Conservation (phyloP, 2,797 vertebrate species). For the Malacoctenus gilli region DNA sequence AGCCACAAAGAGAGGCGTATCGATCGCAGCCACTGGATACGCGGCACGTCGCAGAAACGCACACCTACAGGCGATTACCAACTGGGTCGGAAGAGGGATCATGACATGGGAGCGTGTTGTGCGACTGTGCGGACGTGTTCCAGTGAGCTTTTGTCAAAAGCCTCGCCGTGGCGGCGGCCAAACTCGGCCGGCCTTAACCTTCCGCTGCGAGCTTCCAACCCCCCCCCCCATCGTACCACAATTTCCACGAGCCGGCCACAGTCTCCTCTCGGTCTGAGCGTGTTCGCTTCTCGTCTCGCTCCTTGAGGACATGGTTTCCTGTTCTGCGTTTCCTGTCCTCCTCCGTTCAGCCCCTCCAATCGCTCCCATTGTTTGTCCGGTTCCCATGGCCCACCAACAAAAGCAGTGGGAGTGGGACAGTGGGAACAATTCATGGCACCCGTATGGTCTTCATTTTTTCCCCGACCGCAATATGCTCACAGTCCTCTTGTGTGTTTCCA, state of each 20-base stretch:
- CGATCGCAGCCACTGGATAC: conserved; percentile 49
- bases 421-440: conserved; percentile 68
- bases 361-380: conserved; percentile 68
- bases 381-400: conserved; percentile 74
- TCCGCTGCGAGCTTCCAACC: conserved; percentile 62
- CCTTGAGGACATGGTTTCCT: conserved; percentile 72
- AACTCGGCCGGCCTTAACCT: conserved; percentile 36
- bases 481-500: conserved; percentile 49
- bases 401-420: conserved; percentile 65
- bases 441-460: conserved; percentile 74
- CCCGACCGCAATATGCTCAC: conserved; percentile 59
- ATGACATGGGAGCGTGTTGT: not conserved
- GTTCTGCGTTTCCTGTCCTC: conserved; percentile 70
- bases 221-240: conserved; percentile 54
- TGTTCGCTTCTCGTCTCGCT: conserved; percentile 54
- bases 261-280: conserved; percentile 60
- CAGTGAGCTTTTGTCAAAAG: conserved; percentile 44
- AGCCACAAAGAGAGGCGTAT: conserved; percentile 53
- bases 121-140: conserved; percentile 9
- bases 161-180: conserved; percentile 31
- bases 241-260: conserved; percentile 64
- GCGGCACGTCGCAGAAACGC: conserved; percentile 36
- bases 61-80: conserved; percentile 46
- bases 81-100: conserved; percentile 34
- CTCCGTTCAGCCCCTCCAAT: conserved; percentile 49